Base-by-base conservation (phyloP, 30 jellyfish, hydroid and myxozoan genomes). In the Catostylus mosaicus region DNA sequence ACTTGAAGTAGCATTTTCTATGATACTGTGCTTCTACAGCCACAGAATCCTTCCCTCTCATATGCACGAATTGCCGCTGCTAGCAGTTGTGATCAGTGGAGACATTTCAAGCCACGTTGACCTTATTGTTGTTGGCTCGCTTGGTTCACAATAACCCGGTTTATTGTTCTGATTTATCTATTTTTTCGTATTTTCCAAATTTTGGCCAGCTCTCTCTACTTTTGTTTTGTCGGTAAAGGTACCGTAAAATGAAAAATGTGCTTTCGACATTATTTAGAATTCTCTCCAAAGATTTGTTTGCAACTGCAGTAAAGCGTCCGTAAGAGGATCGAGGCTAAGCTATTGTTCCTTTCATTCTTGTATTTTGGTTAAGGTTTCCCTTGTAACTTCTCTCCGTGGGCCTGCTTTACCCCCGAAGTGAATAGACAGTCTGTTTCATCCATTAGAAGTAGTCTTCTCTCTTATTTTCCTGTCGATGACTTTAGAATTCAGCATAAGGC, bases 1-100 rank as follows among this genome's bases (percentile, higher is more conserved):
- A 57, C 70, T 57, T 57, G 70, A 57, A 57, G 70, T 0, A 57
- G 70, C 70, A 57, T 57, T 57, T 57, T 57, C 70, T 57, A 22
- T 57, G 70, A 0, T 57, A 57, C 70, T 57, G 70, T 57, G 70
- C 70, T 57, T 57, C 70, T 11, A 57, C 70, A 57, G 70, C 70
- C 9, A 57, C 70, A 57, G n/a, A 57, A 57, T 57, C 70, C 20
- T 57, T 57, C 70, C 70, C 34, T 57, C 70, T 57, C n/a, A 57
- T 57, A n/a, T 57, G 70, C 34, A 27, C 70, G 9, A 20, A 22
- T 57, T n/a, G 20, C 70, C 20, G 20, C n/a, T 57, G 70, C 70
- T 57, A 57, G 70, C 70, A 57, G 70, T 22, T 8, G 70, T n/a
- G 70, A 57, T 57, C 70, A 57, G 20, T 8, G 70, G 70, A 57